phyloP scores from a whole-genome alignment of 2,797 vertebrate species.

The Micromesistius poutassou region DNA sequence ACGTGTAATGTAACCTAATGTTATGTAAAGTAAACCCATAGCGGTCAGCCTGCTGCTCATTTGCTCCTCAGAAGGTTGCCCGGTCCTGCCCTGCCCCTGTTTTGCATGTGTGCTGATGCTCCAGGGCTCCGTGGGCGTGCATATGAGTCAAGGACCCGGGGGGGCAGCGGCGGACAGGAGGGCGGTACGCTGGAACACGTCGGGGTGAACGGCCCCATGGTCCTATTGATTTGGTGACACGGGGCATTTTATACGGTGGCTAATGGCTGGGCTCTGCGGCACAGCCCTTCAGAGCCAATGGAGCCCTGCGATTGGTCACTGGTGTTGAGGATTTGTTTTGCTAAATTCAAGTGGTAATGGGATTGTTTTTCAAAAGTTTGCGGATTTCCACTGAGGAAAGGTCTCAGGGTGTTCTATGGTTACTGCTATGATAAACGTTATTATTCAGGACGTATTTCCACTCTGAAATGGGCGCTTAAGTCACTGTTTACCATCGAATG shows the following conservation, averaged over 20 bases:
- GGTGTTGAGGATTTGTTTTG: no score
- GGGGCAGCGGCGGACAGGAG: slow-evolving; percentile 10
- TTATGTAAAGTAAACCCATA: slow-evolving; percentile 29
- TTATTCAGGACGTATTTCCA: neutral
- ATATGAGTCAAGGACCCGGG: neutral
- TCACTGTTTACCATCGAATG: neutral
- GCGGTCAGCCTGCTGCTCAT: slow-evolving; percentile 30
- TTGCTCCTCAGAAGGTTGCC: slow-evolving; percentile 33
- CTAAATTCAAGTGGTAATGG: no score
- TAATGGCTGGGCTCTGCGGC: no score
- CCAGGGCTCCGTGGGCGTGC: neutral
- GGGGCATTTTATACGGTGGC: neutral
- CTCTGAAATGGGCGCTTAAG: neutral
- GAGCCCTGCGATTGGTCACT: no score
- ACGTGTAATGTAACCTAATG: no score
- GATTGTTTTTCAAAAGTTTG: no score
- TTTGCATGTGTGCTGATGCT: neutral
- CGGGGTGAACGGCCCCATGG: neutral
- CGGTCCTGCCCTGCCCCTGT: neutral
- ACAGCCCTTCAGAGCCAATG: no score
- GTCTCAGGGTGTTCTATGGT: no score
- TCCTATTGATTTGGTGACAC: neutral
- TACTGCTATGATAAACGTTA: no score
- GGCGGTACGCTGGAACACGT: slow-evolving; percentile 1
- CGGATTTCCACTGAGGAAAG: no score